Evolutionary conservation across 2,888 invertebrate genomes (phyloP).

Genomic region (Poecilus cupreus): DNA sequence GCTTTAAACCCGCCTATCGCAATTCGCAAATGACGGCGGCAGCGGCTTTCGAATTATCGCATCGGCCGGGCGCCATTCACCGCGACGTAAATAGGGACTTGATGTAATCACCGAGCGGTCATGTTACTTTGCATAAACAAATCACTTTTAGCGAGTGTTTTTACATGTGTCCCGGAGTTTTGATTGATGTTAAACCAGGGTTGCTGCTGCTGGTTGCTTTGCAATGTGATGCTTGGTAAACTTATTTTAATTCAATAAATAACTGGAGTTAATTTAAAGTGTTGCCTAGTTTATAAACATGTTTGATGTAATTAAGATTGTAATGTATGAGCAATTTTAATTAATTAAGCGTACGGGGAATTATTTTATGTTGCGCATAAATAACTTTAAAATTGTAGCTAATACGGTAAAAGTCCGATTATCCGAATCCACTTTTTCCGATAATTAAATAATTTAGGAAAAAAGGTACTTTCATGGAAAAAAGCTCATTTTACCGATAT

Average conservation of each 20-base stretch:
- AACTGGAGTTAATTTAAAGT: background rate
- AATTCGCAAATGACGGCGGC: background rate
- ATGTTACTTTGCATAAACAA: slow-evolving; percentile 42
- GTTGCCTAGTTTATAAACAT: background rate
- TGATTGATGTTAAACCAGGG: background rate
- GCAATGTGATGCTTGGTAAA: background rate
- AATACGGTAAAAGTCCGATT: too few species aligned
- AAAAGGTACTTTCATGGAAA: too few species aligned
- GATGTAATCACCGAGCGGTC: slow-evolving; percentile 39
- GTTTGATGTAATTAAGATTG: slow-evolving; percentile 12
- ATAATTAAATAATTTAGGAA: too few species aligned
- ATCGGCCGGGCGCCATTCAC: background rate
- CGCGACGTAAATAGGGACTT: slow-evolving; percentile 2
- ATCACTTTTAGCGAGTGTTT: slow-evolving; percentile 4
- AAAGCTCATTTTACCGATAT: too few species aligned
- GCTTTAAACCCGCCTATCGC: background rate
- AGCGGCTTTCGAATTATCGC: slow-evolving; percentile 1
- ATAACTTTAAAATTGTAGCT: too few species aligned
- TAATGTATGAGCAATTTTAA: too few species aligned
- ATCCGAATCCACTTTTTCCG: too few species aligned
- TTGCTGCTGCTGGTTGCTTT: background rate
- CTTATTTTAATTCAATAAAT: background rate
- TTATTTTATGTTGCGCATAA: too few species aligned
- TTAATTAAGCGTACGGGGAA: too few species aligned
- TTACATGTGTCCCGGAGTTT: background rate